Evolutionary conservation across 2,888 invertebrate species (phyloP).

Genomic region (Macroteleia sp.): DNA sequence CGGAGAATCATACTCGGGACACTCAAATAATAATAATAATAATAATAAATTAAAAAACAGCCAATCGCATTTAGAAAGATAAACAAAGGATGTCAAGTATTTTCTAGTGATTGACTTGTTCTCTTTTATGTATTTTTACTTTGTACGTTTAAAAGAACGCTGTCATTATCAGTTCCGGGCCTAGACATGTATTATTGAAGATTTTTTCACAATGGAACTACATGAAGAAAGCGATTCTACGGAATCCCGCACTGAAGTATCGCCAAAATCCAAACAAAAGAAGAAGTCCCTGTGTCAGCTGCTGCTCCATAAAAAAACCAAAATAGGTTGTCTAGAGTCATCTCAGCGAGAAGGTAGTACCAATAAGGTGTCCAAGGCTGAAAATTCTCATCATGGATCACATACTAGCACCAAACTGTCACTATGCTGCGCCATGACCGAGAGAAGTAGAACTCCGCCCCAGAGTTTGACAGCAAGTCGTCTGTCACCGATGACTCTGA

Average conservation of each 20-base stretch:
- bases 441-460: constrained; percentile 82
- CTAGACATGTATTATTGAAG: constrained; percentile 47
- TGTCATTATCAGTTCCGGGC: constrained; percentile 11
- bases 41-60: too few species aligned
- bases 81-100: too few species aligned
- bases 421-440: constrained; percentile 84
- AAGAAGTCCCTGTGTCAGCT: constrained; percentile 82
- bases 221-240: constrained; percentile 70
- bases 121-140: constrained; percentile 2
- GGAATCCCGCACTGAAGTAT: constrained; percentile 70
- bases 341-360: constrained; percentile 74
- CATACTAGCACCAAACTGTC: constrained; percentile 80
- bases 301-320: constrained; percentile 82
- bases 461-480: constrained; percentile 79
- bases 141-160: constrained; percentile 1
- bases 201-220: constrained; percentile 72
- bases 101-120: too few species aligned
- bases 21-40: too few species aligned
- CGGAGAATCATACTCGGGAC: too few species aligned
- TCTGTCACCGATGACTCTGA: constrained; percentile 76
- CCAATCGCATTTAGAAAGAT: too few species aligned
- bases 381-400: constrained; percentile 78
- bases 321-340: constrained; percentile 80
- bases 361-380: constrained; percentile 74
- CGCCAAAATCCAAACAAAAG: constrained; percentile 80